These are phyloP conservation scores for Silvanus unidentatus DNA, from an alignment of 2,888 invertebrate genomes.

Conservation along the genomic window DNA sequence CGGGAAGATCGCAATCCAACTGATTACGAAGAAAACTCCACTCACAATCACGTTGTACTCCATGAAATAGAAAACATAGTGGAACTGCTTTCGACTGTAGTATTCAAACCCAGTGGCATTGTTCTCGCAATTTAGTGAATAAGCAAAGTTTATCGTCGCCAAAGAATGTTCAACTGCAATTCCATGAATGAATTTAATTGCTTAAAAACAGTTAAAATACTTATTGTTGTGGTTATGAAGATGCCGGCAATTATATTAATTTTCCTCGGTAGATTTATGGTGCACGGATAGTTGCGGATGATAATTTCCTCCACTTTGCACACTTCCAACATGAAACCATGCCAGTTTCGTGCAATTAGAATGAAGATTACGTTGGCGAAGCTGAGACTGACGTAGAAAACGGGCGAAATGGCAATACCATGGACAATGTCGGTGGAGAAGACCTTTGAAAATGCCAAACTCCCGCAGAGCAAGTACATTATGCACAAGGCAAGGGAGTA, in stretches of 20 bases:
- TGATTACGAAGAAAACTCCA: slow-evolving; percentile 11
- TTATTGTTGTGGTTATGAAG: slow-evolving; percentile 15
- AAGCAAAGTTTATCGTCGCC: slow-evolving; percentile 13
- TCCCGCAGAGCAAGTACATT: not conserved
- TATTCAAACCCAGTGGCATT: slow-evolving; percentile 16
- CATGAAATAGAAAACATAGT: slow-evolving; percentile 19
- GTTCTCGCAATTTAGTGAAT: slow-evolving; percentile 16
- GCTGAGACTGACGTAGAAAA: slow-evolving; percentile 19
- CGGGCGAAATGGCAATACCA: slow-evolving; percentile 20
- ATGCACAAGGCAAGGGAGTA: not conserved
- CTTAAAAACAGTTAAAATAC: slow-evolving; percentile 12
- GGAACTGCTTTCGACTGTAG: slow-evolving; percentile 18
- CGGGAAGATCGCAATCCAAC: slow-evolving; percentile 40
- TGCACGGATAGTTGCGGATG: slow-evolving; percentile 12
- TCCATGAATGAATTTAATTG: not conserved
- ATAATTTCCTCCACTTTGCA: slow-evolving; percentile 14
- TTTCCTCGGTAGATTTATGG: slow-evolving; percentile 10
- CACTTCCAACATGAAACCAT: slow-evolving; percentile 11
- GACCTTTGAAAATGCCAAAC: not conserved
- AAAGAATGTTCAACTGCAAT: slow-evolving; percentile 20
- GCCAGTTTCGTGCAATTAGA: slow-evolving; percentile 16
- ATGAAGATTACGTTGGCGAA: slow-evolving; percentile 11
- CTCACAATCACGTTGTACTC: slow-evolving; percentile 7
- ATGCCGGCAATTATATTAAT: slow-evolving; percentile 6
- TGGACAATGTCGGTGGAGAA: not conserved